These are phyloP conservation scores for Pristionchus arcanus DNA, from an alignment of 2,888 invertebrate genomes.

Conservation along the genomic window DNA sequence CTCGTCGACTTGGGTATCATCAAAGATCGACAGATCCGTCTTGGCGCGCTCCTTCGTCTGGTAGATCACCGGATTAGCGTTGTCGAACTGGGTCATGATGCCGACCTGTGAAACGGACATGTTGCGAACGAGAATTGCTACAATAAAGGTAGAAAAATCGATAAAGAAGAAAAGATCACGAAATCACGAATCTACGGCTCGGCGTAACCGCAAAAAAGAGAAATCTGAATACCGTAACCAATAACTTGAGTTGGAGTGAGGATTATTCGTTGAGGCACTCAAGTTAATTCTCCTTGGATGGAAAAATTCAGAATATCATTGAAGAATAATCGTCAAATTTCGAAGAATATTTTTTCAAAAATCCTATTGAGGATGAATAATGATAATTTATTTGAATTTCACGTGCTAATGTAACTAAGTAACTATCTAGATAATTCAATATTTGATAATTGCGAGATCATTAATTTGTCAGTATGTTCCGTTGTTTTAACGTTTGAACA, in stretches of 20 bases:
- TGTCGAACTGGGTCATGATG: slow-evolving; percentile 52
- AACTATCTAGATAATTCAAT: too few relatives aligned
- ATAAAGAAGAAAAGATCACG: background rate
- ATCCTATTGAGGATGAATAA: too few relatives aligned
- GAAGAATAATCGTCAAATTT: too few relatives aligned
- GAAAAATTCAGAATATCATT: too few relatives aligned
- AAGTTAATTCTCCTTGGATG: too few relatives aligned
- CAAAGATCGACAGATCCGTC: background rate
- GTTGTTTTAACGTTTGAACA: too few relatives aligned
- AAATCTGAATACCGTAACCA: background rate
- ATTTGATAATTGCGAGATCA: too few relatives aligned
- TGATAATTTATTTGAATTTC: too few relatives aligned
- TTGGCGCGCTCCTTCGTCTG: slow-evolving; percentile 33
- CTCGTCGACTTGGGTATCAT: slow-evolving; percentile 29
- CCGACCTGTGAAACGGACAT: background rate
- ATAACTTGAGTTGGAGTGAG: background rate
- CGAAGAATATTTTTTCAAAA: too few relatives aligned
- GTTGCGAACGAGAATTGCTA: background rate
- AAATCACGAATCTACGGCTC: background rate
- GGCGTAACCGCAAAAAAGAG: background rate
- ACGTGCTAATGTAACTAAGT: too few relatives aligned
- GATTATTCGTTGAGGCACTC: background rate
- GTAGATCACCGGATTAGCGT: slow-evolving; percentile 52
- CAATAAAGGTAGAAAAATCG: background rate
- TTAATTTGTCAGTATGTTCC: too few relatives aligned